These are phyloP conservation scores for Halictus quadricinctus DNA, from an alignment of 2,888 invertebrate species.

Conservation along the genomic window DNA sequence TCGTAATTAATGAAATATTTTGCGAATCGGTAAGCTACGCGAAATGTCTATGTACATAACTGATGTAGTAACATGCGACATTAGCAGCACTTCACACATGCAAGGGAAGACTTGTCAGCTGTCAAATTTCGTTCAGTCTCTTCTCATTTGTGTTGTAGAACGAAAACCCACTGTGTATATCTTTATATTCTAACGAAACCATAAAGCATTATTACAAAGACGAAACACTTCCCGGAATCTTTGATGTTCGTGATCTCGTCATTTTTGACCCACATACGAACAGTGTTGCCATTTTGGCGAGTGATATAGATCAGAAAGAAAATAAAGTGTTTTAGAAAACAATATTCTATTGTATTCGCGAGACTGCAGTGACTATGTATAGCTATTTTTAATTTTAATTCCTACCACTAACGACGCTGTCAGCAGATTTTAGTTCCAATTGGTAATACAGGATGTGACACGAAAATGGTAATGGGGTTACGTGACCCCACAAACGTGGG, in stretches of 20 bases:
- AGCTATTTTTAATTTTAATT: no score
- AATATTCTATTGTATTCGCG: no score
- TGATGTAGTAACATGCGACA: conserved; percentile 2
- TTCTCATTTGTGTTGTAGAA: conserved; percentile 10
- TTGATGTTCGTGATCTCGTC: not conserved
- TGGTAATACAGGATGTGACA: no score
- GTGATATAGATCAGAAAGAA: not conserved
- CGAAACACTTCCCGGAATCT: not conserved
- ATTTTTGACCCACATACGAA: not conserved
- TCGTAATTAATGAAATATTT: conserved; percentile 21
- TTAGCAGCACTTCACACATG: conserved; percentile 14
- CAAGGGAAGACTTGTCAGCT: conserved; percentile 35
- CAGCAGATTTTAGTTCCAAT: no score
- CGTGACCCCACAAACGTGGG: no score
- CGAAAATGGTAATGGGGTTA: no score
- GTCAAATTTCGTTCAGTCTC: conserved; percentile 22
- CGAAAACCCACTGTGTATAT: not conserved
- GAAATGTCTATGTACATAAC: conserved; percentile 10
- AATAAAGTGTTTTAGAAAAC: not conserved
- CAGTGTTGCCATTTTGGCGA: not conserved
- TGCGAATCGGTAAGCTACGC: not conserved
- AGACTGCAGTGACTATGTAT: no score
- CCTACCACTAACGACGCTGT: no score
- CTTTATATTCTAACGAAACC: not conserved
- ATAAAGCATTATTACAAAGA: not conserved